These are phyloP conservation scores for Callithrix jacchus DNA, from an alignment of 2,113 vertebrate genomes.

Conservation along the genomic window DNA sequence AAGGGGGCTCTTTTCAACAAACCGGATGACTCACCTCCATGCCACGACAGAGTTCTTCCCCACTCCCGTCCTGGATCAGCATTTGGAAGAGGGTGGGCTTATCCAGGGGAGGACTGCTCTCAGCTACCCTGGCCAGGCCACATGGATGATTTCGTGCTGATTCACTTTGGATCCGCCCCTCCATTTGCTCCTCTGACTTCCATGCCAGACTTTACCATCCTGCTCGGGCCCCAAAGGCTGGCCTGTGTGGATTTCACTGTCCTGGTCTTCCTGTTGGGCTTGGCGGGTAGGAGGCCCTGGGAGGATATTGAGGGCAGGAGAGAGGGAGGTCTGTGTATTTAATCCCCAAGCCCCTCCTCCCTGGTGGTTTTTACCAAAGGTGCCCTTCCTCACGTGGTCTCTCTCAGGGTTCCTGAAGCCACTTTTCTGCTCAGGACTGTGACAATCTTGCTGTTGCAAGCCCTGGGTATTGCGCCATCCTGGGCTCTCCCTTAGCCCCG, in stretches of 20 bases:
- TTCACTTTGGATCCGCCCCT: background rate
- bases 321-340: background rate
- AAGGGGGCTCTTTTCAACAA: background rate
- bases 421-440: background rate
- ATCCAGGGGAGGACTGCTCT: background rate
- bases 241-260: background rate
- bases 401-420: background rate
- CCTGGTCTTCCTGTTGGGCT: background rate
- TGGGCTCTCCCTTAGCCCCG: background rate
- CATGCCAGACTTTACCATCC: background rate
- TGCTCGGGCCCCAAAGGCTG: background rate
- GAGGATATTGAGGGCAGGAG: background rate
- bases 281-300: background rate
- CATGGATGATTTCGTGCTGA: too few species aligned
- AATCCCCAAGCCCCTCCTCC: background rate
- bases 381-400: background rate
- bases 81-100: background rate
- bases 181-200: background rate
- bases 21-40: background rate
- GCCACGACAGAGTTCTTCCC: background rate
- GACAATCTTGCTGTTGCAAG: background rate
- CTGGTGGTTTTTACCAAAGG: background rate
- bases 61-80: background rate
- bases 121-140: background rate
- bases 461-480: accelerated